Conservation (phyloP, 2,888 invertebrate species). For the Priocnemis perturbator region DNA sequence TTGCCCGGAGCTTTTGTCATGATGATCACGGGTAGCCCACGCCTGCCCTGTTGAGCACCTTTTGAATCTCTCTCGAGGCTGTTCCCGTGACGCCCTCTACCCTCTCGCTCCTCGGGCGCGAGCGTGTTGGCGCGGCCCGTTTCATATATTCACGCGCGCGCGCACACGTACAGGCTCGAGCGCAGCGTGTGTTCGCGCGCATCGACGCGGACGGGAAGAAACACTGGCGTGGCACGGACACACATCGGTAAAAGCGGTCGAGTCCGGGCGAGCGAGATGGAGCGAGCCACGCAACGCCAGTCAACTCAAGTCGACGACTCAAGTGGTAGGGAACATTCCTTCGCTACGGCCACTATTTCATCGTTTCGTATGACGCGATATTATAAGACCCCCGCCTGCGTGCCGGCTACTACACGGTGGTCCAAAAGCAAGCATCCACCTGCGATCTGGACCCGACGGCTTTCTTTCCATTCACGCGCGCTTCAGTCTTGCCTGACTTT, state of each 20-base stretch:
- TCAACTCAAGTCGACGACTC: conserved; percentile 73
- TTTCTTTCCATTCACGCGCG: too few relatives aligned
- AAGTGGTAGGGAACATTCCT: conserved; percentile 74
- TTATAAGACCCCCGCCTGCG: conserved; percentile 75
- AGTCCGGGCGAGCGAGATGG: conserved; percentile 30
- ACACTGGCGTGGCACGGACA: conserved; percentile 49
- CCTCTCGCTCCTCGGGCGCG: background rate
- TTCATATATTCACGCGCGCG: background rate
- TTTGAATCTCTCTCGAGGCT: conserved; percentile 55
- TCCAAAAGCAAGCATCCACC: conserved; percentile 67
- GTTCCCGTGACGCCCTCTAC: conserved; percentile 20
- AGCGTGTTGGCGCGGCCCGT: too few relatives aligned
- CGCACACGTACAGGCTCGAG: too few relatives aligned
- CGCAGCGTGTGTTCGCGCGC: conserved; percentile 20
- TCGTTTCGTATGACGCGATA: conserved; percentile 75
- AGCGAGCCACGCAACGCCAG: conserved; percentile 67
- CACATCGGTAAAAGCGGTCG: conserved; percentile 64
- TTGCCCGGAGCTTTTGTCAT: conserved; percentile 71
- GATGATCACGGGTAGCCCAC: conserved; percentile 69
- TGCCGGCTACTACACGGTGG: conserved; percentile 72
- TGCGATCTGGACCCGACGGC: conserved; percentile 23
- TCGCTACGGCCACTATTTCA: conserved; percentile 74
- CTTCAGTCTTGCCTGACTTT: too few relatives aligned
- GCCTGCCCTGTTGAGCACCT: conserved; percentile 59
- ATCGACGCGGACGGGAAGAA: conserved; percentile 36